phyloP scores from a whole-genome alignment of 2,797 vertebrate genomes.

The Capromys pilorides region DNA sequence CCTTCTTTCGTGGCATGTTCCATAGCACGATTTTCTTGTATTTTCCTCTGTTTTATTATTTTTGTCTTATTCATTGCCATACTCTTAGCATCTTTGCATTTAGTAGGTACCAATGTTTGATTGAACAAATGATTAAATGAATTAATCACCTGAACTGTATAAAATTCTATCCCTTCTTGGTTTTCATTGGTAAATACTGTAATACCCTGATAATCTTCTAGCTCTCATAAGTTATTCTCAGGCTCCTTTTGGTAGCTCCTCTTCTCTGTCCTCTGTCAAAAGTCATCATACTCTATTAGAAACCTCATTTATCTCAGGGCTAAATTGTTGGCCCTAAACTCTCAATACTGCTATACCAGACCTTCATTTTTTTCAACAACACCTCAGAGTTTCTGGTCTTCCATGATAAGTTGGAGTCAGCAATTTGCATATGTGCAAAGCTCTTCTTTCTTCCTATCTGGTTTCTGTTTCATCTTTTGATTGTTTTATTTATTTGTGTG shows the following conservation, averaged over 20 bases:
- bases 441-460: not conserved
- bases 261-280: not conserved
- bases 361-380: not conserved
- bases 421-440: not conserved
- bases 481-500: not conserved
- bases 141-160: not conserved
- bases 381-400: not conserved
- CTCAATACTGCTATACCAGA: not conserved
- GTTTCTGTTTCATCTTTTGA: constrained; percentile 9
- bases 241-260: not conserved
- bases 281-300: not conserved
- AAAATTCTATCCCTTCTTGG: not conserved
- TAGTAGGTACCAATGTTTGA: not conserved
- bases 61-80: not conserved
- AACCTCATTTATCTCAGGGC: not conserved
- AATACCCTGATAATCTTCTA: not conserved
- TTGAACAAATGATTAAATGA: constrained; percentile 29
- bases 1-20: constrained; percentile 34
- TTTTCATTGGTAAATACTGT: not conserved
- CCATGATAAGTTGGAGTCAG: not conserved
- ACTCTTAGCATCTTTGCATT: not conserved
- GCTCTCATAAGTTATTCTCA: not conserved
- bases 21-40: not conserved
- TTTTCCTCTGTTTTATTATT: constrained; percentile 22
- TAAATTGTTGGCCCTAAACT: not conserved